Evolutionary conservation across 2,797 vertebrate species (phyloP), one percentile per base, ranked within the genome.

Genomic region (Thunnus albacares): DNA sequence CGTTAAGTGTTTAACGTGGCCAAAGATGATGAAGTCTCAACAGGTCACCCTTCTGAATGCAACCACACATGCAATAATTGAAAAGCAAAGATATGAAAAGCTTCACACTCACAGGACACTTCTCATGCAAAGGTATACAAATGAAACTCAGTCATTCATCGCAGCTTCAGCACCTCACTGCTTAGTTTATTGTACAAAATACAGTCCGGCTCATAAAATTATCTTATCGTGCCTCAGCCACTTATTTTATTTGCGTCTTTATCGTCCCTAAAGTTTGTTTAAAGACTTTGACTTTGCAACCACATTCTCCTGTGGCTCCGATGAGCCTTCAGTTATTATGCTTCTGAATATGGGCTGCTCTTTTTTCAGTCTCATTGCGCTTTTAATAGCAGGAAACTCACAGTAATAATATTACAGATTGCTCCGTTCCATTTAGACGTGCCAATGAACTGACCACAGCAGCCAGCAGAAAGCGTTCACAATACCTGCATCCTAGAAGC

Each of bases 41-140:
- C 17, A 33, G 17, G 18, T 17, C 6, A 53, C n/a, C 24, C 13
- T 43, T 28, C 11, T 30, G 22, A 35, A 58, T 20, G 12, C 41
- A 43, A 4, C 12, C 12, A 43, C 41, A 43, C 6, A 43, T 52
- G 15, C 2, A 43, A 30, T 24, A 11, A 17, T 15, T 49, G 11
- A 38, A 14, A 0, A 26, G 20, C 15, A 58, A 26, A 28, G 10
- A 17, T 43, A 41, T 33, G 24, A n/a, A n/a, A 69, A 2, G n/a
- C 15, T 33, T 5, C n/a, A 69, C 11, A 20, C 57, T 51, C 5
- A 30, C 55, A 2, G 47, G 49, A 47, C 4, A 35, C 17, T 4
- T 28, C 30, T 26, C 26, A 62, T 24, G 43, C 33, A 69, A 80
- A 87, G 14, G 13, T 33, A 65, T 58, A 20, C 52, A 78, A 78